A percentile compares a stretch with the other conserved stretches of the same genome.
phyloP scores from a whole-genome alignment of 2,888 invertebrate species.

The Sminthurinus aureus region DNA sequence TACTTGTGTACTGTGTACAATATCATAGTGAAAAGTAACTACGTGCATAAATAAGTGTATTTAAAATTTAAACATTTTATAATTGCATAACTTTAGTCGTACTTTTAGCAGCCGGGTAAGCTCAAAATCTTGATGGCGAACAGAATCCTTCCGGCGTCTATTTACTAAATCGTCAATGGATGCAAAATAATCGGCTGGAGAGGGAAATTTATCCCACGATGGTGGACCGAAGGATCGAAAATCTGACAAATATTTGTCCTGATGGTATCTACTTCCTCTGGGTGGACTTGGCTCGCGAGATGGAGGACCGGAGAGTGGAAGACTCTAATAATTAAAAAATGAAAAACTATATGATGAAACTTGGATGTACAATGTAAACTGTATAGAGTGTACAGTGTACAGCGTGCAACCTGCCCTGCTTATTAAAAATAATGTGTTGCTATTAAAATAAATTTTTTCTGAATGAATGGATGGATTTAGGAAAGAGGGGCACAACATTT shows the following conservation, averaged over 20 bases:
- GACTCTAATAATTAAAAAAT: conserved; percentile 67
- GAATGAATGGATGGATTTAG: too few relatives aligned
- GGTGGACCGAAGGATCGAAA: conserved; percentile 49
- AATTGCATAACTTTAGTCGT: not conserved
- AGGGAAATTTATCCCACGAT: conserved; percentile 52
- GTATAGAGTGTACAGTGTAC: not conserved
- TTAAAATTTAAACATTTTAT: too few relatives aligned
- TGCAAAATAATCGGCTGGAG: conserved; percentile 56
- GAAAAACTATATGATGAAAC: too few relatives aligned
- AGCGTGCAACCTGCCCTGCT: too few relatives aligned
- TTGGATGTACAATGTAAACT: too few relatives aligned
- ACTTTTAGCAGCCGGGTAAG: conserved; percentile 57
- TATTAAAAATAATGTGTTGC: too few relatives aligned
- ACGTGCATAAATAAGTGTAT: too few relatives aligned
- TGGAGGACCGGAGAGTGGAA: conserved; percentile 65
- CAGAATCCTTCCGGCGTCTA: conserved; percentile 48
- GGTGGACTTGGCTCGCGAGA: conserved; percentile 67
- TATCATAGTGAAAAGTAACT: too few relatives aligned
- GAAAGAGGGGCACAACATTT: too few relatives aligned
- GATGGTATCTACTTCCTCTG: conserved; percentile 61
- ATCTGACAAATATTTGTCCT: conserved; percentile 50
- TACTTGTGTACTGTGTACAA: too few relatives aligned
- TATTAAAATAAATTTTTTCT: too few relatives aligned
- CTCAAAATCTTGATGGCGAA: conserved; percentile 54
- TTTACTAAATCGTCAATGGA: conserved; percentile 57